These are phyloP conservation scores for Coelogynopora nodosa DNA, from an alignment of 2,888 invertebrate species.

Conservation along the genomic window DNA sequence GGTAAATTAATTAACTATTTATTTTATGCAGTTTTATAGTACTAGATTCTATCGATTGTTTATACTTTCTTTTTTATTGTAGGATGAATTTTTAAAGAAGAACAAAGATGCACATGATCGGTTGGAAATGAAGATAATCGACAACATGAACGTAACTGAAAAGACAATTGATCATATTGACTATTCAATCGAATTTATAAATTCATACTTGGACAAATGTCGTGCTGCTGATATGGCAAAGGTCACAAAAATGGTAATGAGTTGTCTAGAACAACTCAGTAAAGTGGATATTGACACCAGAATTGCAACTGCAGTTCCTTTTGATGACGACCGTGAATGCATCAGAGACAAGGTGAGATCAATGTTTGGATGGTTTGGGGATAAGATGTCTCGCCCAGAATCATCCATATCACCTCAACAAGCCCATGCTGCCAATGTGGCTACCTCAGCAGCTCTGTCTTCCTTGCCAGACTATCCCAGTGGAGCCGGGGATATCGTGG, in stretches of 20 bases:
- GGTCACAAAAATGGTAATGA: constrained; percentile 24
- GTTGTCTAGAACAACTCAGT: constrained; percentile 16
- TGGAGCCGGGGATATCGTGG: background rate
- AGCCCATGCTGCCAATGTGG: background rate
- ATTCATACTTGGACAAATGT: constrained; percentile 35
- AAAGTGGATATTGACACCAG: constrained; percentile 29
- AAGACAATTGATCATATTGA: constrained; percentile 42
- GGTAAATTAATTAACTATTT: no score
- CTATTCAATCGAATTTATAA: constrained; percentile 33
- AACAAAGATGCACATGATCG: constrained; percentile 44
- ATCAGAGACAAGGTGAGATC: background rate
- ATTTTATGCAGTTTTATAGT: no score
- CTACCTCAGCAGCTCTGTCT: background rate
- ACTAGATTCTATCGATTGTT: no score
- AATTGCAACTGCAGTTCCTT: constrained; percentile 26
- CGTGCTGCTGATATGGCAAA: background rate
- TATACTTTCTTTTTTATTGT: background rate
- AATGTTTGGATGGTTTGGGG: constrained; percentile 24
- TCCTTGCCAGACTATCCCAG: background rate
- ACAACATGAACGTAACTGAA: constrained; percentile 25
- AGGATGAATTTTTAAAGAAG: constrained; percentile 33
- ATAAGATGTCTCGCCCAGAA: background rate
- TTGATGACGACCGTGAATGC: background rate
- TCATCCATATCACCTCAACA: background rate
- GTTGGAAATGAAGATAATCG: constrained; percentile 39